Evolutionary conservation across 2,113 vertebrate genomes (phyloP), one percentile per base, ranked within the genome.

Genomic region (Bufo bufo): DNA sequence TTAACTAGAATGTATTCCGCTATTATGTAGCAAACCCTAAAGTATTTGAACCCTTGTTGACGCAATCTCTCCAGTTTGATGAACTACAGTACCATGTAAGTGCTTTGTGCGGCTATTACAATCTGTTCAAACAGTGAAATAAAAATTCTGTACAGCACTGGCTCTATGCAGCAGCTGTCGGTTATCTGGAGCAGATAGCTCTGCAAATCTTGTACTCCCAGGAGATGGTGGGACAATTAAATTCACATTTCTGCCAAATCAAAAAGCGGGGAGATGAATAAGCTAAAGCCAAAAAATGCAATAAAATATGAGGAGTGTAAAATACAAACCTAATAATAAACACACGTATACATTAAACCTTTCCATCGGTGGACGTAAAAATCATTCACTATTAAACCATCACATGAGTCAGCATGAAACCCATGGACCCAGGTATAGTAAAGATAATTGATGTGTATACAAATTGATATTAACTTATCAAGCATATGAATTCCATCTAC

Each of bases 181-280:
- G 63, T 49, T 87, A 87, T 87, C 86, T 87, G 66, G 79, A 87
- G 86, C 87, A 88, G 87, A 84, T 77, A 88, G 87, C 80, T 77
- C 71, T 77, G 87, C 71, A 77, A 88, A 89, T 84, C 72, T 84
- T 84, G 59, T 69, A 77, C 81, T 89, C 81, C 74, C 61, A 56
- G 54, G 72, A 69, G 87, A 78, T 84, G 78, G 72, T 69, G 52
- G 82, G 45, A 78, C 87, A 89, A 84, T 89, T 89, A 78, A 45
- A 89, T 89, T 58, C 69, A 84, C 87, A 89, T 89, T 89, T 89
- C 71, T 89, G 72, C 72, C 82, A 89, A 89, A 89, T 78, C 72
- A 77, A 88, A 33, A 82, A 63, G 69, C n/a, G 77, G 47, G 63
- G 23, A 69, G 81, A 84, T 78, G 49, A 89, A 78, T 56, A 77